Evolutionary conservation across 2,797 vertebrate species (phyloP).

Genomic region (Karalla daura): DNA sequence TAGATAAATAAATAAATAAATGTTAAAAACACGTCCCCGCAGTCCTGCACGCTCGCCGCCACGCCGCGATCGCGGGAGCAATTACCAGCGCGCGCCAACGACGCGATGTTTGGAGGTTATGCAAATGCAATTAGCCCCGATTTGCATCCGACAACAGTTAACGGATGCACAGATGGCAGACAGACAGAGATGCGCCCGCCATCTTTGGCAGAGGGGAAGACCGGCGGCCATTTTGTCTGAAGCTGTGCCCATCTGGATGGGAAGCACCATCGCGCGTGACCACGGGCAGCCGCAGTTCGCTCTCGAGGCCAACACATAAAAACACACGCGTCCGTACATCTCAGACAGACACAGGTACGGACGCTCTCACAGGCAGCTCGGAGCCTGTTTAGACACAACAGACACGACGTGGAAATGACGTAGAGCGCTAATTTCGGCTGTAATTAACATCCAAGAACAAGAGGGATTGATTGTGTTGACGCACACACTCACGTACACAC

Average conservation of each 20-base stretch:
- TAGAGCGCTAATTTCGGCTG: slow-evolving; percentile 8
- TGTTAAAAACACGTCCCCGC: slow-evolving; percentile 26
- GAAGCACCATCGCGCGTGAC: slow-evolving; percentile 63
- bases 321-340: slow-evolving; percentile 37
- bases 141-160: slow-evolving; percentile 79
- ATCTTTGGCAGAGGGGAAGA: slow-evolving; percentile 82
- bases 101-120: slow-evolving; percentile 72
- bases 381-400: neutral
- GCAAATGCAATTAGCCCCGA: slow-evolving; percentile 85
- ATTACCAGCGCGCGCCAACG: slow-evolving; percentile 56
- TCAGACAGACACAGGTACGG: neutral
- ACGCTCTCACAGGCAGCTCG: neutral
- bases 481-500: slow-evolving; percentile 9
- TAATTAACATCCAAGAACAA: slow-evolving; percentile 11
- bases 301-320: slow-evolving; percentile 42
- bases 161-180: slow-evolving; percentile 82
- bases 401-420: neutral
- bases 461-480: neutral
- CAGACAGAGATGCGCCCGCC: slow-evolving; percentile 66
- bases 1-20: no score
- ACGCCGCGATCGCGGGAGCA: slow-evolving; percentile 33
- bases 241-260: slow-evolving; percentile 80
- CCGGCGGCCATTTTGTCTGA: slow-evolving; percentile 84
- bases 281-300: slow-evolving; percentile 63
- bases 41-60: neutral